Evolutionary conservation across 2,113 vertebrate genomes (phyloP), one percentile per base, ranked within the genome.

Genomic region (Callaeas wilsoni): DNA sequence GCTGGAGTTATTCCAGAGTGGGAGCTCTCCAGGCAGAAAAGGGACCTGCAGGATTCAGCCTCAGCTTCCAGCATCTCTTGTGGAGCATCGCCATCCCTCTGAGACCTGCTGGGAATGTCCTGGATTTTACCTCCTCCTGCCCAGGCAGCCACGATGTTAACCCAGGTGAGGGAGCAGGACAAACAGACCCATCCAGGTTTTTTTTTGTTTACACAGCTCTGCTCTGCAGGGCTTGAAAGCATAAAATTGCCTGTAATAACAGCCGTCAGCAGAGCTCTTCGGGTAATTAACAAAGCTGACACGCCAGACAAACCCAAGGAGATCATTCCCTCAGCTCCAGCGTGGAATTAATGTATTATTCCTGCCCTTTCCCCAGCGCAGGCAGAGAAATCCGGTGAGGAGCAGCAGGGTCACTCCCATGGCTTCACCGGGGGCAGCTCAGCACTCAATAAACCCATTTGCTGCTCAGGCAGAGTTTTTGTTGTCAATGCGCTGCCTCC

Each of bases 271-370:
- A 70, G 86, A 89, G 70, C 76, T 83, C 84, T 89, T 20, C n/a
- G 71, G 80, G n/a, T 80, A 80, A 94, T 93, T 89, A 96, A 75
- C 71, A 79, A 62, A 85, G n/a, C 74, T 80, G 88, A 79, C 93
- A 83, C 32, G 52, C 82, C 90, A 84, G 80, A 71, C 71, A 57
- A 65, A 78, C 41, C 56, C 62, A 30, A 41, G 75, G 55, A 91
- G 56, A 76, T 39, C 86, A 75, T 85, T 74, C 74, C 64, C 16
- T 13, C 33, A 27, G 87, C 76, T 76, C 62, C 59, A 74, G 20
- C 47, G 33, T 13, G 39, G 67, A 86, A 76, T 89, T 74, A 53
- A 89, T 76, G 41, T 44, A 19, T 86, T 70, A 35, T 84, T 86
- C 39, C 41, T 89, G 88, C 69, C 84, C 67, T 76, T 85, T 90